phyloP scores from a whole-genome alignment of 1,140 invertebrate species.

The Drosophila albomicans region DNA sequence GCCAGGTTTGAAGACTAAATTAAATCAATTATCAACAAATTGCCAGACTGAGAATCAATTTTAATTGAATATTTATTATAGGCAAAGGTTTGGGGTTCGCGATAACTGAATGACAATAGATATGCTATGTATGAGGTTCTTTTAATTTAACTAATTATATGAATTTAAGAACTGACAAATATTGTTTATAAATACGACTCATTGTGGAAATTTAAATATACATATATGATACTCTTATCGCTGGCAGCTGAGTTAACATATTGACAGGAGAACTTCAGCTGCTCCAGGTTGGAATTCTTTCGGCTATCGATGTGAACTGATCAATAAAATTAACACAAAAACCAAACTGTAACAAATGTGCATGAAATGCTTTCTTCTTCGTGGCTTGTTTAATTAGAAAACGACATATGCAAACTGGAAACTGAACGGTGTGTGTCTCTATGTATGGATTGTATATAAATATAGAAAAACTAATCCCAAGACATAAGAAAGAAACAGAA shows the following conservation, averaged over 20 bases:
- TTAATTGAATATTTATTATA: conserved; percentile 38
- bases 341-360: conserved; percentile 66
- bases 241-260: conserved; percentile 8
- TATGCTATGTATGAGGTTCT: conserved; percentile 23
- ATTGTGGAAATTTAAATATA: conserved; percentile 22
- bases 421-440: conserved; percentile 10
- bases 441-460: conserved; percentile 46
- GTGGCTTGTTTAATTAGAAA: conserved; percentile 69
- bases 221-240: conserved; percentile 29
- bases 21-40: conserved; percentile 22
- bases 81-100: neutral
- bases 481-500: conserved; percentile 43
- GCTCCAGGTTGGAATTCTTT: neutral
- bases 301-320: conserved; percentile 22
- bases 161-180: conserved; percentile 12
- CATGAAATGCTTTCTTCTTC: conserved; percentile 10
- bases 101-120: conserved; percentile 32
- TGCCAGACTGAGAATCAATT: conserved; percentile 10
- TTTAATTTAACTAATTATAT: conserved; percentile 20
- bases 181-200: conserved; percentile 1
- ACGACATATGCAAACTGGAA: conserved; percentile 71
- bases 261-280: conserved; percentile 12
- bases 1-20: conserved; percentile 26
- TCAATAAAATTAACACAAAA: conserved; percentile 30
- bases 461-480: conserved; percentile 64